These are phyloP conservation scores for Heterotis niloticus DNA, from an alignment of 2,113 vertebrate species.

Conservation along the genomic window DNA sequence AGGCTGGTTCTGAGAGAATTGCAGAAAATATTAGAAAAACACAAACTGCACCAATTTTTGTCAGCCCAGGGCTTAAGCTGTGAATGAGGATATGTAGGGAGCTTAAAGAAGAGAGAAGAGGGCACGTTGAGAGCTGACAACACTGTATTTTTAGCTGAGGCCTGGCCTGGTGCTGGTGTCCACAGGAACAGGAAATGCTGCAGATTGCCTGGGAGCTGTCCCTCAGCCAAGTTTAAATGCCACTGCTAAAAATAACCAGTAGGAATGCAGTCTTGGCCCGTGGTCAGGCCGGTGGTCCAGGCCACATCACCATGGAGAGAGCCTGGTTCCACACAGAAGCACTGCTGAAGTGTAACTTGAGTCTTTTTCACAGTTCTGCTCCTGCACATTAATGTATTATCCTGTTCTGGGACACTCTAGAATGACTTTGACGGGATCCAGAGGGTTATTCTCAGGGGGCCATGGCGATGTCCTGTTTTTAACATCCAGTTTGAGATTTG, in stretches of 20 bases:
- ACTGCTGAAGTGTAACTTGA: constrained; percentile 51
- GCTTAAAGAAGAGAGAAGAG: not conserved
- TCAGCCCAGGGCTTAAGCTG: no score
- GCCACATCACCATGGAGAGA: constrained; percentile 58
- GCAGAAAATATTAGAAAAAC: no score
- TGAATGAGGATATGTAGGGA: not conserved
- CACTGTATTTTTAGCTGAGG: constrained; percentile 27
- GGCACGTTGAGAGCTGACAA: not conserved
- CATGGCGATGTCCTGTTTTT: constrained; percentile 32
- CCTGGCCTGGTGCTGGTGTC: constrained; percentile 33
- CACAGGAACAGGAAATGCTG: constrained; percentile 66
- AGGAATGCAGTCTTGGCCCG: constrained; percentile 59
- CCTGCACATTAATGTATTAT: constrained; percentile 46
- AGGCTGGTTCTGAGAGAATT: no score
- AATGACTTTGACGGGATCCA: constrained; percentile 35
- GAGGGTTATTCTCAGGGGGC: constrained; percentile 42
- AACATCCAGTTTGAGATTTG: constrained; percentile 29
- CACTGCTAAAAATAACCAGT: constrained; percentile 63
- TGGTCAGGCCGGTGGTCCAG: constrained; percentile 39
- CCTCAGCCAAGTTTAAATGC: constrained; percentile 65
- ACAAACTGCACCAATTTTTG: no score
- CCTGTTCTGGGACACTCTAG: constrained; percentile 42
- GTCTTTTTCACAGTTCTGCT: constrained; percentile 33
- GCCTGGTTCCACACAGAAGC: constrained; percentile 54
- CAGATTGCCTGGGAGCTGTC: constrained; percentile 52